Percentiles rank a stretch among this genome's conserved stretches.
Conservation (phyloP, 2,888 invertebrate species). For the Phymatocera aterrima region DNA sequence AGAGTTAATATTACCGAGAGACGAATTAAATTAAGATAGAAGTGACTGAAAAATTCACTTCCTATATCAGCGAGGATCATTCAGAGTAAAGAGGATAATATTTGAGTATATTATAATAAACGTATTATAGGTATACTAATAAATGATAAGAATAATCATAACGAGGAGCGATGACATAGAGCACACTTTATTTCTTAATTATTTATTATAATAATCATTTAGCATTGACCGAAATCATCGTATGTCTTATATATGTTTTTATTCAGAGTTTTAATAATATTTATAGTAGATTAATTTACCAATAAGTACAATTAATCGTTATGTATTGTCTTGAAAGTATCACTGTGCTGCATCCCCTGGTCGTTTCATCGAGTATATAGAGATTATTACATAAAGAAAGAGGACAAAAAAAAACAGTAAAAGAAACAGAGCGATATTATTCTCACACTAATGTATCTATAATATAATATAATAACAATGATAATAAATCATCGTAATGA, state of each 20-base stretch:
- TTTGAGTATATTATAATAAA: background rate
- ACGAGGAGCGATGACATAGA: conserved; percentile 65
- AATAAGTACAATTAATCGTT: conserved; percentile 72
- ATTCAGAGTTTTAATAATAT: conserved; percentile 68
- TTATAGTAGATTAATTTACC: conserved; percentile 72
- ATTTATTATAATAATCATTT: conserved; percentile 72
- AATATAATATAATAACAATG: background rate
- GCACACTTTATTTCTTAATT: conserved; percentile 73
- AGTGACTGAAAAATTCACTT: too few species aligned
- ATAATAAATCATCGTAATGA: background rate
- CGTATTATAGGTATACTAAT: background rate
- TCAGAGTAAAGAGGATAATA: background rate
- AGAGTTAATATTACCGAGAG: too few species aligned
- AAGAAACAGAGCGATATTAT: too few species aligned
- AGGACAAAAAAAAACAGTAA: background rate
- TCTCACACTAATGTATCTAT: background rate
- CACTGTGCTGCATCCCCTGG: conserved; percentile 71
- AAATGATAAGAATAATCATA: background rate
- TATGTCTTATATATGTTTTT: conserved; percentile 55
- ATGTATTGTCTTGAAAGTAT: conserved; percentile 74
- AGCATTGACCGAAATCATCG: conserved; percentile 72
- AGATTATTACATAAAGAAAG: background rate
- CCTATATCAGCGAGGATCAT: too few species aligned
- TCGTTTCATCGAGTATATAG: conserved; percentile 53
- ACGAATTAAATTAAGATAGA: too few species aligned